A percentile compares a stretch with the other conserved stretches of the same genome.
Evolutionary conservation across 1,140 invertebrate genomes (phyloP).

Genomic region (Papilio polytes): DNA sequence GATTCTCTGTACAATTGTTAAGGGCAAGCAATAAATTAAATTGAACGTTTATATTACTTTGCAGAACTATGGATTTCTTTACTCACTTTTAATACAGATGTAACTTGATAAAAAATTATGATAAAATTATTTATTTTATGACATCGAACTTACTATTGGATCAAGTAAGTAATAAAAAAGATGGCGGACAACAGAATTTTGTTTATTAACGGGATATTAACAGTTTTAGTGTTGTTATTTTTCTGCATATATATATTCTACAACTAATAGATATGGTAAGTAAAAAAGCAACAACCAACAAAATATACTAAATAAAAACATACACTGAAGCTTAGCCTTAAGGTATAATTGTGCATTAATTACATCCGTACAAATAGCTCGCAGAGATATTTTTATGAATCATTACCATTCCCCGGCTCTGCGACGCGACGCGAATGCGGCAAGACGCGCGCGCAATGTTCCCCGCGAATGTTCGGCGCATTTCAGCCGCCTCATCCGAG

Average conservation of each 20-base stretch:
- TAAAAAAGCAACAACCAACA: not conserved
- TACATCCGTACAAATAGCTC: conserved; percentile 27
- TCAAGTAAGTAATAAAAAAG: too few species aligned
- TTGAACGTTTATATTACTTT: not conserved
- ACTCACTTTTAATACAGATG: not conserved
- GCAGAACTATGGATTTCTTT: not conserved
- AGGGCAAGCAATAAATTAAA: conserved; percentile 3
- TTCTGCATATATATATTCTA: too few species aligned
- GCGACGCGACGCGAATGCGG: conserved; percentile 3
- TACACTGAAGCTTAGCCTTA: not conserved
- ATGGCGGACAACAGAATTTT: too few species aligned
- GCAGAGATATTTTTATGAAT: conserved; percentile 33
- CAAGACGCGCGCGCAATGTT: not conserved
- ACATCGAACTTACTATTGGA: too few species aligned
- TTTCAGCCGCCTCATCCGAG: not conserved
- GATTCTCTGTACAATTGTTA: conserved; percentile 13
- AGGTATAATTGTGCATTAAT: conserved; percentile 28
- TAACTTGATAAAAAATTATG: not conserved
- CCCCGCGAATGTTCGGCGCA: conserved; percentile 24
- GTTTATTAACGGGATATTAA: too few species aligned
- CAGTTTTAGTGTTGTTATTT: too few species aligned
- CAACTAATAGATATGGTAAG: not conserved
- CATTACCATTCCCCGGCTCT: conserved; percentile 25
- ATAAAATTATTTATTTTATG: too few species aligned
- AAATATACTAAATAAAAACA: not conserved